Base-by-base conservation (phyloP, 2,113 vertebrate genomes). In the Ibidorhyncha struthersii region DNA sequence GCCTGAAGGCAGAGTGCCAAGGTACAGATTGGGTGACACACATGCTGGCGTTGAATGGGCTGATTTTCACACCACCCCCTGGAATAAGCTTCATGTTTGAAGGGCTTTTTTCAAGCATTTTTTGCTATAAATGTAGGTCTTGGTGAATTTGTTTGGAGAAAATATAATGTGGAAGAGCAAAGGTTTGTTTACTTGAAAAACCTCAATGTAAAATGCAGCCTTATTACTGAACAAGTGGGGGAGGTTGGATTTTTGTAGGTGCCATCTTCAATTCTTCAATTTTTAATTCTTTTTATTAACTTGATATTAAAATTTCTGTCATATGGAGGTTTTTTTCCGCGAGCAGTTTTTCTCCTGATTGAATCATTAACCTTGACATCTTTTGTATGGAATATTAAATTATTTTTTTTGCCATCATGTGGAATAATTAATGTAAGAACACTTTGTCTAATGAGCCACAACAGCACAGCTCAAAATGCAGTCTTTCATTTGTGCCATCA, bases 31-130 rank as follows among this genome's bases (percentile, higher is more conserved):
- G 95, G 92, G 92, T 89, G 87, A 76, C 89, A 78, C 32, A 16
- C 82, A 85, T 9, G 61, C 93, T 95, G 94, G 73, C 38, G 10
- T 52, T 40, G 50, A 95, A 50, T 70, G 65, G 91, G 73, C 89
- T 85, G 81, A 34, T 95, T 96, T 96, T 96, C 96, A 95, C 95
- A 94, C 95, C 95, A 61, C 81, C 91, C 65, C 90, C 93, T 87
- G 61, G 29, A 76, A 94, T 30, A 27, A 82, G 70, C 82, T 96
- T 73, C 67, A 5, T 65, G 49, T 76, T 95, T 56, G 69, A 89
- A 84, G 67, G 47, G 55, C 0, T 18, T 52, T 87, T 71, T 79
- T 1, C 80, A 50, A 72, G 87, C 41, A 40, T 72, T 87, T 63
- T 36, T 73, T 59, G 84, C 19, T 80, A 69, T 91, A 85, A 95